Conservation (phyloP, 1,140 invertebrate species). For the Oncopodura yosiiana region DNA sequence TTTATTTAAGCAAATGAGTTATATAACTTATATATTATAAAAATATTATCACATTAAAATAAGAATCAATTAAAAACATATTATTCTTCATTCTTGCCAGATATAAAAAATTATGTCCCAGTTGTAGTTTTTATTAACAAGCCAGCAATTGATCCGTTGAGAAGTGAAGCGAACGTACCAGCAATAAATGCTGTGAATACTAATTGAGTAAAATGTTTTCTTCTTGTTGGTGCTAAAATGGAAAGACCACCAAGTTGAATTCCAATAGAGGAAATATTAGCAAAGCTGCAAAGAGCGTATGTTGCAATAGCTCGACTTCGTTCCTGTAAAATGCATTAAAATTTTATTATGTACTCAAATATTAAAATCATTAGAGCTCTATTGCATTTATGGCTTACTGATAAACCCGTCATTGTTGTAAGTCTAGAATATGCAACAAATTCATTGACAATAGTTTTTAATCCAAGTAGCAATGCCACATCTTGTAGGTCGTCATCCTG, state of each 20-base stretch:
- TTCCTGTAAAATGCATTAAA: constrained; percentile 42
- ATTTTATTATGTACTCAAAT: constrained; percentile 12
- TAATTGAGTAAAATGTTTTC: constrained; percentile 55
- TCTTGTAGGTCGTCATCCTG: constrained; percentile 61
- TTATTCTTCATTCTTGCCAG: too few species aligned
- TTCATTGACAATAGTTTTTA: constrained; percentile 84
- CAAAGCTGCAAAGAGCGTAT: constrained; percentile 89
- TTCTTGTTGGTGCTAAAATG: constrained; percentile 61
- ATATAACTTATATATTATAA: too few species aligned
- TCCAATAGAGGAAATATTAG: constrained; percentile 82
- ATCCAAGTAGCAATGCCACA: constrained; percentile 69
- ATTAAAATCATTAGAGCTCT: constrained; percentile 36
- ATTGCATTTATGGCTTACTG: constrained; percentile 6
- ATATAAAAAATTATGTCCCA: too few species aligned
- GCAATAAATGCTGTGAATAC: constrained; percentile 73
- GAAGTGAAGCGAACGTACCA: constrained; percentile 76
- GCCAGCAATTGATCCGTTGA: constrained; percentile 87
- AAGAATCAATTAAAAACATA: too few species aligned
- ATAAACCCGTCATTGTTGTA: constrained; percentile 38
- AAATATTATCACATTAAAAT: too few species aligned
- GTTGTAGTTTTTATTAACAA: too few species aligned
- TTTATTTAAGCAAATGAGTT: too few species aligned
- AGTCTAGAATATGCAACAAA: constrained; percentile 77
- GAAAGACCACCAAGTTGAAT: constrained; percentile 52
- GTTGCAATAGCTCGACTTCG: constrained; percentile 75